Evolutionary conservation across 2,888 invertebrate genomes (phyloP), one percentile per base, ranked within the genome.

Genomic region (Villa cingulata): DNA sequence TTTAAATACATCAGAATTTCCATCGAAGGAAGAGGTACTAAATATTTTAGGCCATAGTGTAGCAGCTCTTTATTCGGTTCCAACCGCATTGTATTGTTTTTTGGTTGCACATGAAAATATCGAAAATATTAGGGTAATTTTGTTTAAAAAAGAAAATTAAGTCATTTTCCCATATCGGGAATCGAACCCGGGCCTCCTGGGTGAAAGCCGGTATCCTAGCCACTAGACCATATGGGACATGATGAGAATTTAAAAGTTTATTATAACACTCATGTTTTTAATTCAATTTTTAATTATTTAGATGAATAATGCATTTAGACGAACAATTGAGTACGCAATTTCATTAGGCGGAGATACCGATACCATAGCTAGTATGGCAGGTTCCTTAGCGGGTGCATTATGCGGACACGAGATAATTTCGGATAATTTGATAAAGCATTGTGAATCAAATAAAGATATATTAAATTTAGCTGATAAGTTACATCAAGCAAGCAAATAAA

Each of bases 161-260:
- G 54, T 50, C 34, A 18, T 20, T 20, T 68, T 84, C 84, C 86
- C 85, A 86, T 85, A 86, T 84, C 84, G 86, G 85, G 81, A 83
- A 83, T 83, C 81, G 83, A 84, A 83, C 83, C 83, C 81, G 83
- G 81, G 83, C 81, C 68, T 68, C 62, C 67, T 63, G 65, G 68
- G 66, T 68, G 66, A 67, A 61, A 68, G 68, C 68, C 66, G 66
- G 62, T 66, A 68, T 68, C 67, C 66, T 68, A 68, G 61, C 68
- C 68, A 68, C 68, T 68, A 67, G 68, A 68, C 68, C 61, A 67
- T 66, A 66, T 64, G 67, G 67, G 65, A 66, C 4, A 14, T 16
- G 37, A 12, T 2, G 2, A 23, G 5, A 23, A 23, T 23, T 32
- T 32, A 3, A 32, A 32, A 4, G 1, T 32, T 12, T 32, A 3